Evolutionary conservation across 2,113 vertebrate species (phyloP).

Genomic region (Syngnathus floridae): DNA sequence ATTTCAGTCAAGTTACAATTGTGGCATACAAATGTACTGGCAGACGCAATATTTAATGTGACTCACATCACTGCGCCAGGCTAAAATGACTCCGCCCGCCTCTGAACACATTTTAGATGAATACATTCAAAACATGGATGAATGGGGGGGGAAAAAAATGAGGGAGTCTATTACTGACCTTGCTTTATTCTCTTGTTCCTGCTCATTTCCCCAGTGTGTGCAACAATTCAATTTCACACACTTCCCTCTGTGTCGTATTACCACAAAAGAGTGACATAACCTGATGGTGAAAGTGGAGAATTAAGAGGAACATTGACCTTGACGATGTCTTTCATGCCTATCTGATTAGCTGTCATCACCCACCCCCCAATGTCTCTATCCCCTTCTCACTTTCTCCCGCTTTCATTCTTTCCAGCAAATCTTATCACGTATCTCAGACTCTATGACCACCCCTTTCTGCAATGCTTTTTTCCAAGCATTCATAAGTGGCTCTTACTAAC

Average conservation of each 20-base stretch:
- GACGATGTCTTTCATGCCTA: slow-evolving; percentile 35
- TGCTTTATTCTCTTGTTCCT: slow-evolving; percentile 37
- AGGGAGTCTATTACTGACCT: slow-evolving; percentile 40
- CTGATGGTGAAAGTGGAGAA: slow-evolving; percentile 11
- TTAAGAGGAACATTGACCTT: slow-evolving; percentile 37
- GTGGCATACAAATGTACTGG: neutral
- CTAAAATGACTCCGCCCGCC: neutral
- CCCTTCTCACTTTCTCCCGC: neutral
- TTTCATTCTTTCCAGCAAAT: neutral
- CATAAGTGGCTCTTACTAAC: neutral
- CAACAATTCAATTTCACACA: slow-evolving; percentile 51
- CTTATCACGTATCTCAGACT: neutral
- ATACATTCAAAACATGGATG: neutral
- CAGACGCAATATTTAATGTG: too few species aligned
- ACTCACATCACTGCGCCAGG: neutral
- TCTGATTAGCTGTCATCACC: slow-evolving; percentile 60
- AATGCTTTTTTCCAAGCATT: neutral
- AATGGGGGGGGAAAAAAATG: neutral
- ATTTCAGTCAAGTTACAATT: neutral
- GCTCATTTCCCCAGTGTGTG: slow-evolving; percentile 22
- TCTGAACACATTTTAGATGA: neutral
- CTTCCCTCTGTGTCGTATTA: slow-evolving; percentile 34
- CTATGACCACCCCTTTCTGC: neutral
- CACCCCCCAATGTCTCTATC: neutral
- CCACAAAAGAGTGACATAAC: slow-evolving; percentile 36